These are phyloP conservation scores for Eleutherodactylus coqui DNA, from an alignment of 2,797 vertebrate species.

Conservation along the genomic window DNA sequence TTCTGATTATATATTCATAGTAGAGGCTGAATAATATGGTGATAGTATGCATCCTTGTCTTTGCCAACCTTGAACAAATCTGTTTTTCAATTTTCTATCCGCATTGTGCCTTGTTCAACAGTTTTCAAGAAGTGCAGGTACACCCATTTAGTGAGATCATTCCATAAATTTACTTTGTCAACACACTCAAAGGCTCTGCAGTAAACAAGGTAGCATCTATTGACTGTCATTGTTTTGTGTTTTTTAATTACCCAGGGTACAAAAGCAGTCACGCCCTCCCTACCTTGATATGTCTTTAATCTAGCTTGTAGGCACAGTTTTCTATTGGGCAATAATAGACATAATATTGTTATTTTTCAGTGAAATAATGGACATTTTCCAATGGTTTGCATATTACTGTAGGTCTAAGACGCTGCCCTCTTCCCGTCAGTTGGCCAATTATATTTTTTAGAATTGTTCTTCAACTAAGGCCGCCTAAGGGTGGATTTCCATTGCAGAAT, in stretches of 20 bases:
- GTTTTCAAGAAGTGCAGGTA: background rate
- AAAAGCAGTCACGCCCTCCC: background rate
- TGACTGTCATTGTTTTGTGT: background rate
- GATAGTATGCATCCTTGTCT: constrained; percentile 24
- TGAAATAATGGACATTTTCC: background rate
- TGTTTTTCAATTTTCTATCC: constrained; percentile 12
- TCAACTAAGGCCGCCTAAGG: too few species aligned
- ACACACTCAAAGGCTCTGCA: background rate
- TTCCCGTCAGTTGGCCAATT: background rate
- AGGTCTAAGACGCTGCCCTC: background rate
- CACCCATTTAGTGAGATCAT: background rate
- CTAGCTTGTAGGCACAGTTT: background rate
- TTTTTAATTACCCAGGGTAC: background rate
- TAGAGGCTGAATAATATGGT: constrained; percentile 19
- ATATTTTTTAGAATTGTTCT: too few species aligned
- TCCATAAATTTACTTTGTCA: constrained; percentile 24
- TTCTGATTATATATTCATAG: constrained; percentile 24
- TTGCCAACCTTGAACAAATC: constrained; percentile 27
- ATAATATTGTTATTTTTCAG: too few species aligned
- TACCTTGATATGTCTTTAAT: background rate
- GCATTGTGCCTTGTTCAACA: background rate
- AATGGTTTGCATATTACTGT: background rate
- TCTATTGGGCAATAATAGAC: background rate
- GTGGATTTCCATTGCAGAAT: too few species aligned
- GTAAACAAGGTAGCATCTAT: background rate